Evolutionary conservation across 2,888 invertebrate genomes (phyloP).

Genomic region (Orchestes rusci): DNA sequence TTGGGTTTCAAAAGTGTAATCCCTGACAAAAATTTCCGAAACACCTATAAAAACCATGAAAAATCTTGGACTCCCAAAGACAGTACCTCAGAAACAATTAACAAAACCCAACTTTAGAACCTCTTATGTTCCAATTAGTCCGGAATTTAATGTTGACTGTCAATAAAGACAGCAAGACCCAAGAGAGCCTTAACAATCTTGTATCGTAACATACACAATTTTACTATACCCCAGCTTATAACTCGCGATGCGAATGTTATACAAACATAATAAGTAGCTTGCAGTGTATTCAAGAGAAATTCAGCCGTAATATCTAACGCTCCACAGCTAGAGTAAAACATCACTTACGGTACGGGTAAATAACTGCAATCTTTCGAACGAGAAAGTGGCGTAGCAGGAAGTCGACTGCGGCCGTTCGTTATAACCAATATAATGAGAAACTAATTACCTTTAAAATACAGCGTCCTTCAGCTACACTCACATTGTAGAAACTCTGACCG

Average conservation of each 20-base stretch:
- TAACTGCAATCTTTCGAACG: slow-evolving; percentile 25
- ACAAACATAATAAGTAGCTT: slow-evolving; percentile 20
- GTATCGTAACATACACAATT: too few relatives aligned
- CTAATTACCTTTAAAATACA: slow-evolving; percentile 70
- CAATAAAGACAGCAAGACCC: too few relatives aligned
- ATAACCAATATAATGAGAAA: slow-evolving; percentile 23
- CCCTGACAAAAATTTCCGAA: too few relatives aligned
- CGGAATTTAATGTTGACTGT: too few relatives aligned
- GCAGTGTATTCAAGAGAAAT: slow-evolving; percentile 21
- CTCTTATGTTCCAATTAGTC: too few relatives aligned
- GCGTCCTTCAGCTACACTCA: slow-evolving; percentile 83
- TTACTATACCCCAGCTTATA: too few relatives aligned
- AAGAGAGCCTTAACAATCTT: too few relatives aligned
- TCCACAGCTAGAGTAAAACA: slow-evolving; percentile 20
- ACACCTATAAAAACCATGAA: too few relatives aligned
- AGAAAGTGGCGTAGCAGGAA: slow-evolving; percentile 24
- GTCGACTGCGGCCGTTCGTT: slow-evolving; percentile 19
- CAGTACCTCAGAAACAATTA: too few relatives aligned
- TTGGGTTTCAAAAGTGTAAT: too few relatives aligned
- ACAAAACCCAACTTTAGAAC: too few relatives aligned
- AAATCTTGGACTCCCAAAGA: too few relatives aligned
- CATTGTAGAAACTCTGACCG: slow-evolving; percentile 96
- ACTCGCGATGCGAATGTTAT: slow-evolving; percentile 14
- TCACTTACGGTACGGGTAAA: slow-evolving; percentile 22
- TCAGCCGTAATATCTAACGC: slow-evolving; percentile 20